These are phyloP conservation scores for Gasteruption jaculator DNA, from an alignment of 2,888 invertebrate species.

Conservation along the genomic window DNA sequence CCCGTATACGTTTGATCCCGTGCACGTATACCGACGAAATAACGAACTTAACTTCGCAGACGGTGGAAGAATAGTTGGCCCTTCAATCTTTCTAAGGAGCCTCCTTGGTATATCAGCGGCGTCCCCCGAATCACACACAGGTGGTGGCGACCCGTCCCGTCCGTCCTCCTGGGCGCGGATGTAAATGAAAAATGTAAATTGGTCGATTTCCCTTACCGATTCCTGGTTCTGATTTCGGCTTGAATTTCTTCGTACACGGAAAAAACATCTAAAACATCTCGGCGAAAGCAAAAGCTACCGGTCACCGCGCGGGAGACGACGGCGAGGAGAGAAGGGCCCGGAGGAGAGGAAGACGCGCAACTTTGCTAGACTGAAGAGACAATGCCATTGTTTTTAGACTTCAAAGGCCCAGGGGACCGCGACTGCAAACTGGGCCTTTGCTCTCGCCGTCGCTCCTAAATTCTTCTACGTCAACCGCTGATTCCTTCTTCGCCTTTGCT, in stretches of 20 bases:
- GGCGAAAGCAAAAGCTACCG: constrained; percentile 1
- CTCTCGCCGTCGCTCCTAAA: constrained; percentile 51
- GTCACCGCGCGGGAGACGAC: constrained; percentile 18
- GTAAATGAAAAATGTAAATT: constrained; percentile 51
- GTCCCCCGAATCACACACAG: constrained; percentile 21
- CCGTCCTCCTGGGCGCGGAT: constrained; percentile 25
- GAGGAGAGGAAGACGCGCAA: constrained; percentile 27
- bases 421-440: constrained; percentile 48
- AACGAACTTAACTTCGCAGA: constrained; percentile 21
- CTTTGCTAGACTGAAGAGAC: constrained; percentile 50
- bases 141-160: constrained; percentile 17
- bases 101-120: too few relatives aligned
- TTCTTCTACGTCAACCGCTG: constrained; percentile 48
- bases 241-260: constrained; percentile 32
- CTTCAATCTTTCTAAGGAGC: constrained; percentile 29
- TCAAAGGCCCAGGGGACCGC: constrained; percentile 48
- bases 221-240: constrained; percentile 27
- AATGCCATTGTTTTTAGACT: constrained; percentile 53
- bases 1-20: too few relatives aligned
- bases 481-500: constrained; percentile 23
- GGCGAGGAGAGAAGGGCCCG: constrained; percentile 14
- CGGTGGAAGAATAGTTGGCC: not conserved
- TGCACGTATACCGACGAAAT: too few relatives aligned
- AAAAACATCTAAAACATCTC: constrained; percentile 37
- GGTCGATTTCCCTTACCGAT: constrained; percentile 42